A percentile compares a stretch with the other conserved stretches of the same genome.
Conservation (phyloP, 1,140 invertebrate species). For the Mamestra configurata region DNA sequence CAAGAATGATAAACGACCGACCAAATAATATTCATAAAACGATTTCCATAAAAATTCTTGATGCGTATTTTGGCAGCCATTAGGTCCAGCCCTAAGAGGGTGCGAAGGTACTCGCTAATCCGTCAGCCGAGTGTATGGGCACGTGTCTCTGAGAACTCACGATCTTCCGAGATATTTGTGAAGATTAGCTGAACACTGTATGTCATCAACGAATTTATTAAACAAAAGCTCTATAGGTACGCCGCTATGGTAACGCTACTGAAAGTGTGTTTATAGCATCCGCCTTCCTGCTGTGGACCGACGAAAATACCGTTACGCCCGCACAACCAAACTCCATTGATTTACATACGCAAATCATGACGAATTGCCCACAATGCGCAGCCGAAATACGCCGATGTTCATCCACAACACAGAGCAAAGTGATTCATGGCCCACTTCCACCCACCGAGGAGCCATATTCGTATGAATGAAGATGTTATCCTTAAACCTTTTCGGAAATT, state of each 20-base stretch:
- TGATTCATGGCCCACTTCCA: slow-evolving; percentile 57
- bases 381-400: slow-evolving; percentile 68
- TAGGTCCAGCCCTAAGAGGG: not conserved
- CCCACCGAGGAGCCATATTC: slow-evolving; percentile 56
- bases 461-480: slow-evolving; percentile 53
- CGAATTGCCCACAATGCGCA: slow-evolving; percentile 82
- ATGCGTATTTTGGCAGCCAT: slow-evolving; percentile 30
- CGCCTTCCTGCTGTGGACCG: slow-evolving; percentile 84
- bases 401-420: slow-evolving; percentile 48
- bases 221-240: slow-evolving; percentile 59
- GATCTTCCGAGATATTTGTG: slow-evolving; percentile 10
- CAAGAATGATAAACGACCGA: slow-evolving; percentile 23
- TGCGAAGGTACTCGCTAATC: slow-evolving; percentile 29
- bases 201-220: slow-evolving; percentile 46
- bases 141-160: slow-evolving; percentile 9
- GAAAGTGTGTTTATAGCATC: slow-evolving; percentile 87
- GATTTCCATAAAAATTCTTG: slow-evolving; percentile 40
- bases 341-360: slow-evolving; percentile 86
- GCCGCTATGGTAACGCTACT: slow-evolving; percentile 69
- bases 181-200: slow-evolving; percentile 19
- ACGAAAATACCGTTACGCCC: slow-evolving; percentile 85
- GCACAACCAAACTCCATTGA: slow-evolving; percentile 82
- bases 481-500: slow-evolving; percentile 56
- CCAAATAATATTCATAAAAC: slow-evolving; percentile 25
- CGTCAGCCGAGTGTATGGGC: slow-evolving; percentile 29